Base-by-base conservation (phyloP, 2,888 invertebrate species). In the Aquatica leii region DNA sequence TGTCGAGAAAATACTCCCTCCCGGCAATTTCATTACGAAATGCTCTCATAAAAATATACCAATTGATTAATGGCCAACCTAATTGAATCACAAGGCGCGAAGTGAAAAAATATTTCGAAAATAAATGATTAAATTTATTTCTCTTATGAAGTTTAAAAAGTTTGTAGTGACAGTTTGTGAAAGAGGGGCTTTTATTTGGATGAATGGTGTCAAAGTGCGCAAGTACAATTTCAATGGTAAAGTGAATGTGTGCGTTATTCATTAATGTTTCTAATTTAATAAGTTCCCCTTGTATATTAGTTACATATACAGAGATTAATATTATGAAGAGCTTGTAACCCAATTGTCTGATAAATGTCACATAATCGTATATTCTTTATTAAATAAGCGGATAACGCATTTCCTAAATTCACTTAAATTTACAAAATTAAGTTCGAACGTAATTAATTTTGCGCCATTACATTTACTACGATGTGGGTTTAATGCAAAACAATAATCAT, bases 51-150 rank as follows among this genome's bases (percentile, higher is more conserved):
- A 79, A 80, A 79, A 77, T 78, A 79, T 78, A 80, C 77, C 78
- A 77, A 79, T 80, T 81, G 81, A 81, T 80, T 80, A 81, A 81
- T 81, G 80, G 78, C 75, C 71, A 74, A 74, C 72, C 77, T 79
- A 81, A 81, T 81, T 80, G 80, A 78, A 80, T 80, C 78, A 78
- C 73, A 77, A 79, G 79, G 77, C 78, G 78, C 76, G 77, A 78
- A 78, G 76, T 73, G 75, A 76, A 78, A 79, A 78, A 75, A 65
- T 74, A 76, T 76, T 76, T 73, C 71, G 71, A 75, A 74, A 77
- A 78, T 78, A 77, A 78, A 79, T 78, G 78, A 76, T 72, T 68
- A 74, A 77, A 78, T 79, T 78, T 78, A 79, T 80, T 78, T 77
- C 74, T 73, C 71, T 73, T 74, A 76, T 76, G 77, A 77, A 77